Conservation (phyloP, 2,797 vertebrate genomes). For the Pseudochaenichthys georgianus region DNA sequence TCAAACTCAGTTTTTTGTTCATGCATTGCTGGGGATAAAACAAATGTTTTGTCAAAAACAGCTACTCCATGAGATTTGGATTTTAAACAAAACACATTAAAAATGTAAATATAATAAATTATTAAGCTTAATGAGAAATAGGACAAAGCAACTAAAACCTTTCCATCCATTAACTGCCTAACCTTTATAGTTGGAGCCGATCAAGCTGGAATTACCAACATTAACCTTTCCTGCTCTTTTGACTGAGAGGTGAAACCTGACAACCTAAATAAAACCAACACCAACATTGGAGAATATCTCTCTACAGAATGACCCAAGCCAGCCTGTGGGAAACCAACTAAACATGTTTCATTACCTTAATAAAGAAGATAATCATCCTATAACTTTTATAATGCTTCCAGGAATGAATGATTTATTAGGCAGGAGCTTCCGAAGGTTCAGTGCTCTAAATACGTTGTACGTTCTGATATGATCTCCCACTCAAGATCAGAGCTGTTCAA, state of each 20-base stretch:
- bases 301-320: not conserved
- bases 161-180: not conserved
- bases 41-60: not conserved
- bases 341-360: not conserved
- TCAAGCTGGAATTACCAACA: not conserved
- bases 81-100: constrained; percentile 8
- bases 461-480: constrained; percentile 25
- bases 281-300: not conserved
- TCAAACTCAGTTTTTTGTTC: not conserved
- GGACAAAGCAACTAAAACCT: not conserved
- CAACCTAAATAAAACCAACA: no score
- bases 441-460: constrained; percentile 25
- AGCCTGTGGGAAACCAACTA: not conserved
- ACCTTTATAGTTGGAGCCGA: not conserved
- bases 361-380: not conserved
- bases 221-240: not conserved
- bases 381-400: not conserved
- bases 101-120: not conserved
- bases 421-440: constrained; percentile 7
- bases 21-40: not conserved
- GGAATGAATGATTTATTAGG: constrained; percentile 16
- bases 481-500: constrained; percentile 27
- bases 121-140: not conserved
- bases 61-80: not conserved
- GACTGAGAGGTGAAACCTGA: not conserved